phyloP scores from a whole-genome alignment of 2,888 invertebrate genomes.

The Oithona nana region DNA sequence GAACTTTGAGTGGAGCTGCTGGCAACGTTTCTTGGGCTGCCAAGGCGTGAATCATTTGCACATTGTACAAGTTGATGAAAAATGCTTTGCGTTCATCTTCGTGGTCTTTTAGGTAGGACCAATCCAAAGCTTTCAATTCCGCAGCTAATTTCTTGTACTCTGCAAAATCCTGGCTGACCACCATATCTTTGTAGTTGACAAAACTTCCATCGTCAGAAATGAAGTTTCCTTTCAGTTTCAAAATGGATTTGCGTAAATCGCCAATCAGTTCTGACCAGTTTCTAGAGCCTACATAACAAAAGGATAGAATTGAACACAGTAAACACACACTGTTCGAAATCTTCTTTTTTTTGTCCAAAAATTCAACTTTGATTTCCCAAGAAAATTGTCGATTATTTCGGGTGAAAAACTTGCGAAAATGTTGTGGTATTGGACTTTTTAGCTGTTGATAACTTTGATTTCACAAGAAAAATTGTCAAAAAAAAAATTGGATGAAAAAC shows the following conservation, averaged over 20 bases:
- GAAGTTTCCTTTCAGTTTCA: neutral
- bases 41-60: constrained; percentile 28
- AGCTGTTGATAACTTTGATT: no score
- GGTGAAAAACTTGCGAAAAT: no score
- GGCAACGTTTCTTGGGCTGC: constrained; percentile 23
- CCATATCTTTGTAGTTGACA: neutral
- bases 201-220: neutral
- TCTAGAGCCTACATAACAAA: no score
- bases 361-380: no score
- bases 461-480: no score
- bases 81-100: constrained; percentile 21
- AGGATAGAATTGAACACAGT: no score
- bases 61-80: constrained; percentile 27
- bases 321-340: no score
- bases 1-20: constrained; percentile 26
- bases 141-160: neutral
- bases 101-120: neutral
- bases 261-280: no score
- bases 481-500: no score
- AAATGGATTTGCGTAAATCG: neutral
- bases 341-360: no score
- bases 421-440: no score
- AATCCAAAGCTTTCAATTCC: neutral
- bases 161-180: neutral
- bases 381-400: no score